These are phyloP conservation scores for Schlechtendalia chinensis DNA, from an alignment of 1,140 invertebrate species.

Conservation along the genomic window DNA sequence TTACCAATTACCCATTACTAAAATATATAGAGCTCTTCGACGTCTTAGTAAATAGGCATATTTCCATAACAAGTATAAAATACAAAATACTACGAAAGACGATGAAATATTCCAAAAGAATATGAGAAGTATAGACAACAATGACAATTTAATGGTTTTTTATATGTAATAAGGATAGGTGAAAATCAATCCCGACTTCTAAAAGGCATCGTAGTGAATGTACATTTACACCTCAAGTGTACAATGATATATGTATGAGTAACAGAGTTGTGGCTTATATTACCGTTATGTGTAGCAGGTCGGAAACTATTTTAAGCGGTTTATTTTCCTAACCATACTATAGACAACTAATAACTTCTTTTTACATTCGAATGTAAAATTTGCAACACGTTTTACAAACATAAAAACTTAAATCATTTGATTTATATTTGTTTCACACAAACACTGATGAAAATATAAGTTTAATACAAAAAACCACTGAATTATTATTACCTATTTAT, in stretches of 20 bases:
- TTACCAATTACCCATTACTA: no score
- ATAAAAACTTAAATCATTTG: not conserved
- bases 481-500: not conserved
- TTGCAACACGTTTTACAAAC: not conserved
- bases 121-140: not conserved
- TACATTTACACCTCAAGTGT: not conserved
- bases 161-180: not conserved
- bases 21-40: no score
- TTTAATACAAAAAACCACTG: not conserved
- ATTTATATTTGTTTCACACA: no score
- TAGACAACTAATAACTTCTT: not conserved
- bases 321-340: conserved; percentile 8
- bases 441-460: not conserved
- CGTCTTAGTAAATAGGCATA: no score
- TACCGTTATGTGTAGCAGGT: conserved; percentile 43
- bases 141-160: not conserved
- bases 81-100: no score
- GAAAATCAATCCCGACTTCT: conserved; percentile 23
- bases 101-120: no score
- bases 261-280: conserved; percentile 20
- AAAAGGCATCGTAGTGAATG: not conserved
- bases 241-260: conserved; percentile 14
- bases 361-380: not conserved
- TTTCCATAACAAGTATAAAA: no score
- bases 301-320: conserved; percentile 36